Base-by-base conservation (phyloP, 64 coral and sea anemone species). In the Pachyseris speciosa region DNA sequence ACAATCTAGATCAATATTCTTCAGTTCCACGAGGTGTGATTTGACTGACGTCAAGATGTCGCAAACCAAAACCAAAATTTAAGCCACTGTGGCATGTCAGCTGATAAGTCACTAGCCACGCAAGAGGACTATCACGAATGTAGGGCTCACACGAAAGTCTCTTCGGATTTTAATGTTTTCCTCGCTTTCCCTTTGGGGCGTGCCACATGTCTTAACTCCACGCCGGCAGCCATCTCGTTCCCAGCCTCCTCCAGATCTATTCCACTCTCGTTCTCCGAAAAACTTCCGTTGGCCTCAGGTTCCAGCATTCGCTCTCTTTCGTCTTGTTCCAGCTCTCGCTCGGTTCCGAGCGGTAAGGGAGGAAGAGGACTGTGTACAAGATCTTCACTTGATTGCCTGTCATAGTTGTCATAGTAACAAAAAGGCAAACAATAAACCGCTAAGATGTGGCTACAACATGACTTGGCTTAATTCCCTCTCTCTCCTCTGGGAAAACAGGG, bases 261-360 rank as follows among this genome's bases (percentile, higher is more conserved):
- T 29, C 74, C 74, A 22, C 74, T 78, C 48, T 78, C 74, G 15
- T 78, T 78, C 6, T 17, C 74, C 2, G 48, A 78, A 45, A 53
- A 9, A 30, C 45, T 78, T 7, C 48, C 74, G 48, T 15, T 36
- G 28, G 26, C 74, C 25, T 32, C 29, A 36, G 48, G 74, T 20
- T 55, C 74, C 28, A 78, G 45, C 74, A 78, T 78, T 34, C 48
- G 48, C 17, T 53, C 15, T 33, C 74, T 48, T 17, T 78, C 74
- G 25, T 78, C 29, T 55, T 13, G 17, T 34, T 78, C 74, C 47
- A 55, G 48, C 33, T 78, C 74, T 28, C 28, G 45, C 16, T 78
- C 29, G 2, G 27, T 47, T 27, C 27, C 74, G 4, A 2, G 28
- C 13, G 74, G 48, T 55, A 78, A 53, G 10, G 74, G 25, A 55